Conservation (phyloP, 92 coral and sea anemone species). For the Siderastrea siderea region DNA sequence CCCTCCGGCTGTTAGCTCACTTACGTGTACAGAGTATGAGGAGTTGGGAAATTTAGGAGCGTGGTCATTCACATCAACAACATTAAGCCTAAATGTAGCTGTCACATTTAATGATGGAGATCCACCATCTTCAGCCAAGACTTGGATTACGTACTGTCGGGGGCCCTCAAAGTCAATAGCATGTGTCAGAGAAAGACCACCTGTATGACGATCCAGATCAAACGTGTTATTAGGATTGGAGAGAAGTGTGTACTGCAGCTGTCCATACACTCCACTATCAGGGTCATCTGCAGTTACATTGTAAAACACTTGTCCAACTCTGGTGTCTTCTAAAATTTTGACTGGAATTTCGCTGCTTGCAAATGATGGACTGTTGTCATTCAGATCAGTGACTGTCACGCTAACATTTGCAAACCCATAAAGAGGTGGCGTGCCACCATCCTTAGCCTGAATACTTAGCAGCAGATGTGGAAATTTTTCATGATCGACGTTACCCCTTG, state of each 20-base stretch:
- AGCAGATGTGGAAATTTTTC: constrained; percentile 70
- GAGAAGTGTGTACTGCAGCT: constrained; percentile 77
- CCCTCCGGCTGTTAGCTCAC: constrained; percentile 59
- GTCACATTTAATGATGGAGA: constrained; percentile 70
- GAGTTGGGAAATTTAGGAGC: constrained; percentile 84
- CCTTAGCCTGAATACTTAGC: constrained; percentile 85
- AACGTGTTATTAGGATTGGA: constrained; percentile 80
- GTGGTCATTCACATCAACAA: constrained; percentile 96
- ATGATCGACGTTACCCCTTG: constrained; percentile 75
- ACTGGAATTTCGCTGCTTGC: constrained; percentile 64
- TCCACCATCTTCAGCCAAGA: constrained; percentile 91
- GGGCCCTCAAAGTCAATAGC: constrained; percentile 79
- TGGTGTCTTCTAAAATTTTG: constrained; percentile 78
- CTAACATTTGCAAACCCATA: constrained; percentile 88
- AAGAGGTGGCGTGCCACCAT: constrained; percentile 90
- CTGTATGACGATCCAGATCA: constrained; percentile 72
- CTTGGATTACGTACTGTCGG: constrained; percentile 57
- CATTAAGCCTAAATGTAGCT: constrained; percentile 72
- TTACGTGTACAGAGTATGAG: constrained; percentile 72
- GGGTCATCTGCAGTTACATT: constrained; percentile 80
- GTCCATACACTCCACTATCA: constrained; percentile 87
- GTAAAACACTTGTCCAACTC: constrained; percentile 79
- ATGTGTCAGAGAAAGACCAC: constrained; percentile 74
- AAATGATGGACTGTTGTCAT: constrained; percentile 93
- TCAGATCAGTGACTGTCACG: constrained; percentile 83